Evolutionary conservation across 2,113 vertebrate genomes (phyloP).

Genomic region (Eulemur rufifrons): DNA sequence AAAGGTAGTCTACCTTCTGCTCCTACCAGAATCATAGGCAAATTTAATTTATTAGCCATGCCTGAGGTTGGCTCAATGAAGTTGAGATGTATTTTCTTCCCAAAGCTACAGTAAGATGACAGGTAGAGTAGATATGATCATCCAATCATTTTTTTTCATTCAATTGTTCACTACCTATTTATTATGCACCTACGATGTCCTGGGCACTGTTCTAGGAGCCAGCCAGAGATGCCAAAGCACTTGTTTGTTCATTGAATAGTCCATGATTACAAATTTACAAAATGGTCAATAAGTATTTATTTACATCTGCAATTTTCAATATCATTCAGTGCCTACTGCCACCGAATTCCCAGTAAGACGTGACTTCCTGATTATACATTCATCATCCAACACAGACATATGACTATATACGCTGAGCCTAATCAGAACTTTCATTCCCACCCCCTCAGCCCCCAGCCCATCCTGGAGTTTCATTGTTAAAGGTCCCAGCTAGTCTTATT

Average conservation of each 20-base stretch:
- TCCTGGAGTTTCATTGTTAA: neutral
- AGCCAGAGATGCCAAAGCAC: neutral
- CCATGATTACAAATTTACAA: neutral
- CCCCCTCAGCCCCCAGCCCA: neutral
- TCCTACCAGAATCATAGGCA: neutral
- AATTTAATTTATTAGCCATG: neutral
- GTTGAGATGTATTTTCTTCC: neutral
- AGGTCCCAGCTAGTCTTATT: neutral
- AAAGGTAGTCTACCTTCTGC: neutral
- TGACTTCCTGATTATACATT: conserved; percentile 41
- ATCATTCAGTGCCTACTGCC: neutral
- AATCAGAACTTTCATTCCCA: neutral
- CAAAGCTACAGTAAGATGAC: neutral
- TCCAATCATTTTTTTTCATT: neutral
- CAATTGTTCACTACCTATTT: neutral
- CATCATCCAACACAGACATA: neutral
- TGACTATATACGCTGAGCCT: neutral
- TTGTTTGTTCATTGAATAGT: neutral
- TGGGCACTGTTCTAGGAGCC: neutral
- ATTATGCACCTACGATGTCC: neutral
- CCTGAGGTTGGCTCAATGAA: neutral
- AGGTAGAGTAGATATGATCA: neutral
- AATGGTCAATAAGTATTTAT: conserved; percentile 18
- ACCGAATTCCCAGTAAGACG: neutral
- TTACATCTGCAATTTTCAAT: neutral